A percentile compares a stretch with the other conserved stretches of the same genome.
phyloP scores from a whole-genome alignment of 2,797 vertebrate genomes.

The Tragelaphus oryx region DNA sequence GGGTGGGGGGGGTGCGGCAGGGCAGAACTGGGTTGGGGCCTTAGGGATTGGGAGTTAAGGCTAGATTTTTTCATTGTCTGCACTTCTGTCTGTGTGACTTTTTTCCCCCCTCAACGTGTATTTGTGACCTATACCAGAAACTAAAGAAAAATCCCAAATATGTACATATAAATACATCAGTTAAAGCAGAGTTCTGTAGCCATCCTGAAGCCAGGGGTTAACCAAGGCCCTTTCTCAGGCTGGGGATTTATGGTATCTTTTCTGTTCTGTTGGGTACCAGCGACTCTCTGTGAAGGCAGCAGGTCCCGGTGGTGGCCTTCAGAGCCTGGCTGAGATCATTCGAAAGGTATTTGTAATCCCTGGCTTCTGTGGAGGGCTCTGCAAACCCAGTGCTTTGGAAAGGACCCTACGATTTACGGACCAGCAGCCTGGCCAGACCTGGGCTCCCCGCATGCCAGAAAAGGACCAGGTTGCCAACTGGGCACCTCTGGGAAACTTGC shows the following conservation, averaged over 20 bases:
- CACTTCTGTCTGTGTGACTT: neutral
- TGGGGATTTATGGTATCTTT: neutral
- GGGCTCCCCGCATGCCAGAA: constrained; percentile 45
- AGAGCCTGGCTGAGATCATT: neutral
- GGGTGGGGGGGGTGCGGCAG: rapidly evolving
- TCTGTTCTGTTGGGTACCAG: neutral
- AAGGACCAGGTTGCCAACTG: constrained; percentile 51
- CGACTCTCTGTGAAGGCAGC: neutral
- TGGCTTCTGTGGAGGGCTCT: neutral
- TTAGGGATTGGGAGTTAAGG: neutral
- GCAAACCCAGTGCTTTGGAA: constrained; percentile 25
- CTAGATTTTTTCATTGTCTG: neutral
- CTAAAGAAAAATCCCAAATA: neutral
- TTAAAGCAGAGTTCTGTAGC: neutral
- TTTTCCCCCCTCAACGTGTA: too few relatives aligned
- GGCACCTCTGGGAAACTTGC: constrained; percentile 64
- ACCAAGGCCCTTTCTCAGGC: neutral
- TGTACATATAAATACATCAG: neutral
- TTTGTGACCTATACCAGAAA: constrained; percentile 6
- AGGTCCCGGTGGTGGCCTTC: neutral
- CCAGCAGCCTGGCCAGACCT: neutral
- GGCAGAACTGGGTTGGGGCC: neutral
- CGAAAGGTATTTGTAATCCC: constrained; percentile 7
- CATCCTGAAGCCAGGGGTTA: neutral
- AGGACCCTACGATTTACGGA: neutral